These are phyloP conservation scores for Callosobruchus maculatus DNA, from an alignment of 2,888 invertebrate genomes.

Conservation along the genomic window DNA sequence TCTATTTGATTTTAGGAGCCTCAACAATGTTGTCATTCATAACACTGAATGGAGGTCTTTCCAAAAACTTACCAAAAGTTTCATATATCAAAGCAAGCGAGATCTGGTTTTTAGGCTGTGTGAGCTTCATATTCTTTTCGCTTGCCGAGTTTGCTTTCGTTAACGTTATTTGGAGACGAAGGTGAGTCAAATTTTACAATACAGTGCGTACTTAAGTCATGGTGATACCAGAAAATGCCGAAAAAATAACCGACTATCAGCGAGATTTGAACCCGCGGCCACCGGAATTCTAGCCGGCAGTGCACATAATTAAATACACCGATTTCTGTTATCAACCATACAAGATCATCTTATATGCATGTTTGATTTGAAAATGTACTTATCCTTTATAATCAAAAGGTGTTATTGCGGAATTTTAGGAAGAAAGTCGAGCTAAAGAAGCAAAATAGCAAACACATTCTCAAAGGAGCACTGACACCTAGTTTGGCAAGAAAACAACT, in stretches of 20 bases:
- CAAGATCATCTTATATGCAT: constrained; percentile 3
- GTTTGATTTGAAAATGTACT: too few relatives aligned
- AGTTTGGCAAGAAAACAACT: constrained; percentile 69
- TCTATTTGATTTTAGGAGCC: constrained; percentile 56
- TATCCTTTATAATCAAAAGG: too few relatives aligned
- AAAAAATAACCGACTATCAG: too few relatives aligned
- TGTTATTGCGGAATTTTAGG: constrained; percentile 17
- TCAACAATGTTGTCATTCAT: constrained; percentile 86
- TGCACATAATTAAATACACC: too few relatives aligned
- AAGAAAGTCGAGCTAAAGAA: constrained; percentile 40
- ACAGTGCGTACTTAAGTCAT: too few relatives aligned
- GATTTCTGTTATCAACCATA: too few relatives aligned
- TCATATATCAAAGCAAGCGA: constrained; percentile 88
- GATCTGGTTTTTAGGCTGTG: constrained; percentile 85
- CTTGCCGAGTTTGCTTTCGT: constrained; percentile 87
- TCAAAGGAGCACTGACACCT: constrained; percentile 80
- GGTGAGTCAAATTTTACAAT: constrained; percentile 58
- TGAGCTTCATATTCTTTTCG: constrained; percentile 79
- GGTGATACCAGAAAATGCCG: too few relatives aligned
- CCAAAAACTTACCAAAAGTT: constrained; percentile 81
- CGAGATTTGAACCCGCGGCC: too few relatives aligned
- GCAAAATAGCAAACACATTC: constrained; percentile 68
- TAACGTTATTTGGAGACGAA: constrained; percentile 82
- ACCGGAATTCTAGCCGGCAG: too few relatives aligned
- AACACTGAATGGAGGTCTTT: constrained; percentile 79